Percentiles rank a stretch among this genome's conserved stretches.
Conservation (phyloP, 2,797 vertebrate genomes). For the Triplophysa yarkandensis region DNA sequence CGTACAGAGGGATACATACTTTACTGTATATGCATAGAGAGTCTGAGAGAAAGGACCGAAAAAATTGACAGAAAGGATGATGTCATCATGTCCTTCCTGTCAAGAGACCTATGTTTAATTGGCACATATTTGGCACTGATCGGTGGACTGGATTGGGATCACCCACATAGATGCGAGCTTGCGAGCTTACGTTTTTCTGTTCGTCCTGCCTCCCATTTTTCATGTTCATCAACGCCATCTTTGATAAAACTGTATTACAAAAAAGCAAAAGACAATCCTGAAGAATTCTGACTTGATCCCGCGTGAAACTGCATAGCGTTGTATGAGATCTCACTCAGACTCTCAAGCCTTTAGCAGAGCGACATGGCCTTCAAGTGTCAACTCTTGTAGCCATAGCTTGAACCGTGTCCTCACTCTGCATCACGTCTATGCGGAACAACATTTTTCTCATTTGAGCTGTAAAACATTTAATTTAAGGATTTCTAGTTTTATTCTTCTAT, state of each 20-base stretch:
- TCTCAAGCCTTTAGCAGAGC: slow-evolving; percentile 59
- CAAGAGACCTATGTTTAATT: slow-evolving; percentile 35
- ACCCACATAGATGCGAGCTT: slow-evolving; percentile 1
- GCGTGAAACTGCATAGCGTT: slow-evolving; percentile 71
- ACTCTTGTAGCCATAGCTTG: slow-evolving; percentile 67
- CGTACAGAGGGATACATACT: slow-evolving; percentile 48
- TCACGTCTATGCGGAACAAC: slow-evolving; percentile 26
- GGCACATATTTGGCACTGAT: slow-evolving; percentile 44
- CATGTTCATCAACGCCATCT: slow-evolving; percentile 35
- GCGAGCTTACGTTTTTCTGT: slow-evolving; percentile 24
- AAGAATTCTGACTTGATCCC: slow-evolving; percentile 70
- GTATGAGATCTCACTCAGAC: slow-evolving; percentile 53
- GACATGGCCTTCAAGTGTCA: slow-evolving; percentile 65
- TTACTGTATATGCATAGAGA: slow-evolving; percentile 53
- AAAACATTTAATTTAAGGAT: slow-evolving; percentile 11
- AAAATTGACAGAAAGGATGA: slow-evolving; percentile 61
- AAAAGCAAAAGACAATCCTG: slow-evolving; percentile 74
- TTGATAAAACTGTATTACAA: slow-evolving; percentile 66
- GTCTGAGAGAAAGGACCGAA: slow-evolving; percentile 67
- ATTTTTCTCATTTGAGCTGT: slow-evolving; percentile 39
- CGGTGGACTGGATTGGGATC: slow-evolving; percentile 34
- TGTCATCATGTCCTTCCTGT: slow-evolving; percentile 46
- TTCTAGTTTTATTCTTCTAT: slow-evolving; percentile 28
- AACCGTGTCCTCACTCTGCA: slow-evolving; percentile 66
- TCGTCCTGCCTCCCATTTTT: slow-evolving; percentile 31